Evolutionary conservation across 2,888 invertebrate species (phyloP).

Genomic region (Uropetala carovei): DNA sequence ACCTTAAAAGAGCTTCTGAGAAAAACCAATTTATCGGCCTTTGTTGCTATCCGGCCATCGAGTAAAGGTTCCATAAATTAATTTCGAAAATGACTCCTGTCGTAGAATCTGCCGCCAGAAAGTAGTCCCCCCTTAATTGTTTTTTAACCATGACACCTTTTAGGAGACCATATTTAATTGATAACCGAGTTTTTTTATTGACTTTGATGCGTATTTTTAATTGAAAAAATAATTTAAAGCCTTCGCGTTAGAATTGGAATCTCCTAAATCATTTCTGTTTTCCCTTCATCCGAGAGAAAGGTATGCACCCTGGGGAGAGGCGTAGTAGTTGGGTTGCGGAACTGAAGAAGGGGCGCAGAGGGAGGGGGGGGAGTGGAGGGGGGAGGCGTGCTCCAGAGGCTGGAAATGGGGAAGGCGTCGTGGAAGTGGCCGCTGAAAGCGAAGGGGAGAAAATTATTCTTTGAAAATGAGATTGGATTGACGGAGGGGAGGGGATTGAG

Average conservation of each 20-base stretch:
- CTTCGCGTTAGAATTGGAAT: background rate
- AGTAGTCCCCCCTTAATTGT: background rate
- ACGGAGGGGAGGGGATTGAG: no score
- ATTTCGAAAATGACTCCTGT: background rate
- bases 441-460: background rate
- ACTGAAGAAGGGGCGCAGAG: background rate
- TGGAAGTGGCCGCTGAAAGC: background rate
- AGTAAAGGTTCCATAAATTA: background rate
- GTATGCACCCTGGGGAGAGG: background rate
- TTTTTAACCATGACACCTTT: conserved; percentile 10
- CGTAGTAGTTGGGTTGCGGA: background rate
- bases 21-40: background rate
- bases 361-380: background rate
- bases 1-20: background rate
- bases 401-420: background rate
- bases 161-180: background rate
- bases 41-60: background rate
- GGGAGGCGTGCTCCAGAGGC: background rate
- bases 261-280: background rate
- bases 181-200: background rate
- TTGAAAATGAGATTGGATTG: background rate
- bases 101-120: background rate
- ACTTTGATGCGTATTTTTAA: background rate
- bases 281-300: background rate
- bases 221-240: background rate